These are phyloP conservation scores for Tiliacea aurago DNA, from an alignment of 2,888 invertebrate genomes.

Conservation along the genomic window DNA sequence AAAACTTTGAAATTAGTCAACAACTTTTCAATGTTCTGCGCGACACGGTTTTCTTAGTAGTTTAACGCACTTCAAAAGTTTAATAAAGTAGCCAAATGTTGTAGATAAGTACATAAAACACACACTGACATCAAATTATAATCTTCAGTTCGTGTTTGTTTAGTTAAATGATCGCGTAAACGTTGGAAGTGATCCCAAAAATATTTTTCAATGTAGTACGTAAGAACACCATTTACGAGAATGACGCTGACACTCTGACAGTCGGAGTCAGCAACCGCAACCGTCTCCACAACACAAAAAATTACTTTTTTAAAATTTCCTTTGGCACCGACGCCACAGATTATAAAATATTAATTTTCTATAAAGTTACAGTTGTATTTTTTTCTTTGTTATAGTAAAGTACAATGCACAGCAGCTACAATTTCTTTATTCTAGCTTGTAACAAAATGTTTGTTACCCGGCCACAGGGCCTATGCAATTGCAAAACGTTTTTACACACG, in stretches of 20 bases:
- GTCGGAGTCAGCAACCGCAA: constrained; percentile 50
- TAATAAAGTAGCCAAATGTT: constrained; percentile 58
- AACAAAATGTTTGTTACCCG: neutral
- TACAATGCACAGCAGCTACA: neutral
- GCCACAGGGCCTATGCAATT: neutral
- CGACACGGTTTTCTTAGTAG: constrained; percentile 57
- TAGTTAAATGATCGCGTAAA: neutral
- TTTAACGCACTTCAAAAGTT: constrained; percentile 70
- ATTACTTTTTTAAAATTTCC: constrained; percentile 22
- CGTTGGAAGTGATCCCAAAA: constrained; percentile 31
- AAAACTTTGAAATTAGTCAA: constrained; percentile 75
- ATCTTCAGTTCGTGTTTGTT: constrained; percentile 29
- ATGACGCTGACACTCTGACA: constrained; percentile 76
- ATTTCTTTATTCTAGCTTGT: neutral
- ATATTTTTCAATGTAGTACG: constrained; percentile 30
- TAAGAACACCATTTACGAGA: constrained; percentile 54
- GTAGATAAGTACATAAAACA: constrained; percentile 39
- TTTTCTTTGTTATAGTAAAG: neutral
- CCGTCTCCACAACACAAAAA: constrained; percentile 59
- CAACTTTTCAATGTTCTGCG: constrained; percentile 83
- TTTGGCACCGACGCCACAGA: constrained; percentile 33
- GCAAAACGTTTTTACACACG: neutral
- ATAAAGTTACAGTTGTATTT: neutral
- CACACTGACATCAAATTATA: constrained; percentile 23
- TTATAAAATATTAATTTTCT: neutral